Evolutionary conservation across 2,888 invertebrate species (phyloP).

Genomic region (Amblyjoppa fuscipennis): DNA sequence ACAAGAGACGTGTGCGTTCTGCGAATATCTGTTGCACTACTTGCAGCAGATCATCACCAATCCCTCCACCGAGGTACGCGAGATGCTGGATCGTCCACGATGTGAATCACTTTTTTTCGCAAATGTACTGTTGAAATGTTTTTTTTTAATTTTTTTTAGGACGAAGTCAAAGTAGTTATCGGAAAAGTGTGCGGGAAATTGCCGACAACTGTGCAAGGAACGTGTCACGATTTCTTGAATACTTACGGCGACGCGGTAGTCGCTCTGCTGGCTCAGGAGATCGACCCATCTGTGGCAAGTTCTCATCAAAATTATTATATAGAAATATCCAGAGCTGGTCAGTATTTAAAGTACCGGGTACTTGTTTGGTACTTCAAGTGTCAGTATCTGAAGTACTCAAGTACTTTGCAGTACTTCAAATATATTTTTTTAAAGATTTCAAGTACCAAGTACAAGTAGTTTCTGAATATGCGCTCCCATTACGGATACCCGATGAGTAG

Average conservation of each 20-base stretch:
- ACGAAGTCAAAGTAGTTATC: conserved; percentile 89
- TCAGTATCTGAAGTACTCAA: too few species aligned
- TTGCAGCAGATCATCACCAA: conserved; percentile 91
- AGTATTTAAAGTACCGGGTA: not conserved
- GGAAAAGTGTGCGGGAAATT: conserved; percentile 90
- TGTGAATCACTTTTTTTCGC: conserved; percentile 17
- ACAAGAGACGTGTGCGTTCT: conserved; percentile 90
- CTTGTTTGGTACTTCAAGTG: not conserved
- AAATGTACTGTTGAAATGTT: not conserved
- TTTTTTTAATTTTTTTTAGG: conserved; percentile 85
- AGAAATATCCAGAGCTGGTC: not conserved
- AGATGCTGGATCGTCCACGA: conserved; percentile 25
- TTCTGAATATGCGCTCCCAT: too few species aligned
- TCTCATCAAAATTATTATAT: conserved; percentile 5
- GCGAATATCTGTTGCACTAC: conserved; percentile 93
- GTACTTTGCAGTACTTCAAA: too few species aligned
- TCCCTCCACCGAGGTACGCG: conserved; percentile 88
- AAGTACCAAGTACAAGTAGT: too few species aligned
- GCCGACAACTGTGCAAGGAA: conserved; percentile 87
- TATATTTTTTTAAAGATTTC: too few species aligned
- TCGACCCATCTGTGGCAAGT: conserved; percentile 90
- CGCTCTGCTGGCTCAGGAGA: conserved; percentile 91
- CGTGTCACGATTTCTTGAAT: conserved; percentile 92
- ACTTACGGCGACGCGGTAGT: conserved; percentile 93
- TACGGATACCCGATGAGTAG: too few species aligned